Percentiles rank a stretch among this genome's conserved stretches.
Evolutionary conservation across 2,888 invertebrate genomes (phyloP).

Genomic region (Hydrotaea diabolus): DNA sequence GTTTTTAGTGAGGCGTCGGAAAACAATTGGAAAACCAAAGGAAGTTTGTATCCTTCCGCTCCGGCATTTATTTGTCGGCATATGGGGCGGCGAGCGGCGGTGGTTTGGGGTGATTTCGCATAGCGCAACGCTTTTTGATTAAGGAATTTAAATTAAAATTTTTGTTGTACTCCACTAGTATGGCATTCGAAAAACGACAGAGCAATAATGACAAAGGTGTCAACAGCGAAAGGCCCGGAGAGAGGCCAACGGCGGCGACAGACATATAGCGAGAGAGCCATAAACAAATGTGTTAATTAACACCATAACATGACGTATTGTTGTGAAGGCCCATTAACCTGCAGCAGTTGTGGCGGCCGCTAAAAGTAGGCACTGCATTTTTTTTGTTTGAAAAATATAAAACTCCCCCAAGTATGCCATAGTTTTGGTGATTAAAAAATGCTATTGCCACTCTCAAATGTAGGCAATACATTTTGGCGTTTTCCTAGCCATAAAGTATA

Average conservation of each 20-base stretch:
- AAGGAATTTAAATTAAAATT: conserved; percentile 66
- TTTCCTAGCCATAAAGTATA: conserved; percentile 46
- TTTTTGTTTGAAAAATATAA: not conserved
- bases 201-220: not conserved
- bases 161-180: conserved; percentile 49
- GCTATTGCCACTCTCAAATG: not conserved
- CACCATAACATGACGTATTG: conserved; percentile 39
- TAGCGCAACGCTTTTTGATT: conserved; percentile 17
- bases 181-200: conserved; percentile 8
- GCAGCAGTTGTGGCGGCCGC: not conserved
- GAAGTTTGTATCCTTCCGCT: conserved; percentile 67
- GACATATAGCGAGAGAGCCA: conserved; percentile 14
- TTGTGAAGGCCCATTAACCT: not conserved
- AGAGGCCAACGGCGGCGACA: conserved; percentile 13
- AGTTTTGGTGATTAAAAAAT: conserved; percentile 12
- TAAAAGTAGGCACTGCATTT: not conserved
- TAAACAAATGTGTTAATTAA: conserved; percentile 65
- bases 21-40: conserved; percentile 66
- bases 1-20: conserved; percentile 42
- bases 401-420: conserved; percentile 7
- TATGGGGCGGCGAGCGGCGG: not conserved
- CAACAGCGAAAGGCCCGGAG: not conserved
- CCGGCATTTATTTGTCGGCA: not conserved
- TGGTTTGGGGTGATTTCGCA: conserved; percentile 11
- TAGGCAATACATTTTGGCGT: conserved; percentile 32